These are phyloP conservation scores for Morinoia aosen DNA, from an alignment of 2,888 invertebrate genomes.

Conservation along the genomic window DNA sequence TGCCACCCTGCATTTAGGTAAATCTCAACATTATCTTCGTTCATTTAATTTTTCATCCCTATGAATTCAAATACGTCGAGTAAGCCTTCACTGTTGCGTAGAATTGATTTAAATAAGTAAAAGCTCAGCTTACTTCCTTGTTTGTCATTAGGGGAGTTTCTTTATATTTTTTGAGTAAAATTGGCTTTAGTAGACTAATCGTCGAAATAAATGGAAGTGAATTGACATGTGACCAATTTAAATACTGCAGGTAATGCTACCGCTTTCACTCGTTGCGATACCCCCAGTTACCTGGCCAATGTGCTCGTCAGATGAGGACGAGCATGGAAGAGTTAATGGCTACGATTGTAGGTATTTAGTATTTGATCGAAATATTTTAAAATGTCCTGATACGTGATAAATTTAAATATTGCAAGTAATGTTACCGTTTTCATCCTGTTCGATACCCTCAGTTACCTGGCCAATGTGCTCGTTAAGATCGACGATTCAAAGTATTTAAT, in stretches of 20 bases:
- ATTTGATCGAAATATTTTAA: neutral
- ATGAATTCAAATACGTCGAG: too few relatives aligned
- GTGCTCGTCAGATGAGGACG: neutral
- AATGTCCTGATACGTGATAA: neutral
- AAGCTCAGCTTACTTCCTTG: too few relatives aligned
- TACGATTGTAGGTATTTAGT: too few relatives aligned
- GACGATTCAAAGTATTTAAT: neutral
- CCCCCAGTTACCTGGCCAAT: neutral
- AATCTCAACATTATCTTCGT: too few relatives aligned
- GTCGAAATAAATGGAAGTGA: neutral
- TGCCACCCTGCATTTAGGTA: too few relatives aligned
- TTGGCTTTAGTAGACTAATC: too few relatives aligned
- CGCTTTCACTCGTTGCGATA: neutral
- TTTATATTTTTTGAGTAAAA: too few relatives aligned
- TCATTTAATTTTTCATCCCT: too few relatives aligned
- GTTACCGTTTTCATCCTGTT: neutral
- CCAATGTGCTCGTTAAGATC: neutral
- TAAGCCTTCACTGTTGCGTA: too few relatives aligned
- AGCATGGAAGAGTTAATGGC: neutral
- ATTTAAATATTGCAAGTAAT: neutral
- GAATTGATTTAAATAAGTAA: too few relatives aligned
- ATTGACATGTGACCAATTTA: neutral
- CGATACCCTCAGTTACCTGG: neutral
- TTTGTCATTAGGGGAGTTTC: too few relatives aligned
- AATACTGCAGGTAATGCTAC: neutral